phyloP scores from a whole-genome alignment of 2,113 vertebrate species.

The Peucedramus taeniatus region DNA sequence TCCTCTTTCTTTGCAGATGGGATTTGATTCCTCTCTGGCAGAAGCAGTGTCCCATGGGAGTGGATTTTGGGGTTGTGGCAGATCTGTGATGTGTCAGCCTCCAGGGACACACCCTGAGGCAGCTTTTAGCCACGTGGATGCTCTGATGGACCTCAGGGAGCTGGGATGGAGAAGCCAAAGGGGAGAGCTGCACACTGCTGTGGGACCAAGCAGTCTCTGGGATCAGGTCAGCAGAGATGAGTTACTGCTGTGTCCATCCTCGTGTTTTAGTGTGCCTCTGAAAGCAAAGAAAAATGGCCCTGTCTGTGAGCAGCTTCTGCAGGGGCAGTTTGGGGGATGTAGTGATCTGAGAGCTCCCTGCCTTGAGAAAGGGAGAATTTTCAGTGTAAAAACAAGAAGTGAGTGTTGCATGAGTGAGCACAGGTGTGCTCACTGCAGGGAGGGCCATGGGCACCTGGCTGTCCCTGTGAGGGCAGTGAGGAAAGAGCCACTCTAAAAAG shows the following conservation, averaged over 20 bases:
- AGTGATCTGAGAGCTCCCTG: background rate
- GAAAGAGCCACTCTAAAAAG: background rate
- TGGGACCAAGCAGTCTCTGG: fast-evolving
- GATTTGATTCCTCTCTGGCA: background rate
- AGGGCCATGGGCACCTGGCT: background rate
- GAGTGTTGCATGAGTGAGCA: fast-evolving
- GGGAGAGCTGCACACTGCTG: background rate
- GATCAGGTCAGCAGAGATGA: background rate
- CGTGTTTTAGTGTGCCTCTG: fast-evolving
- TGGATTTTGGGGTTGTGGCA: background rate
- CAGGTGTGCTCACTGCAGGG: background rate
- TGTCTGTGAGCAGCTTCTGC: background rate
- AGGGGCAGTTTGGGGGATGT: background rate
- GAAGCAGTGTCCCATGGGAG: fast-evolving
- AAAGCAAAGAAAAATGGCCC: background rate
- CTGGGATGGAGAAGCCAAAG: background rate
- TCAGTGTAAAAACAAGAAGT: background rate
- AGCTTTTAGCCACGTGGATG: background rate
- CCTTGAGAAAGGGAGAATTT: background rate
- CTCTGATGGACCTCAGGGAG: background rate
- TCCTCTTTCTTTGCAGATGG: background rate
- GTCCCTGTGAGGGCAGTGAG: background rate
- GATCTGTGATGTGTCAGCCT: background rate
- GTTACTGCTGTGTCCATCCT: fast-evolving
- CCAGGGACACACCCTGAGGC: background rate